phyloP scores from a whole-genome alignment of 2,113 vertebrate species.

The Ploceus nigricollis region DNA sequence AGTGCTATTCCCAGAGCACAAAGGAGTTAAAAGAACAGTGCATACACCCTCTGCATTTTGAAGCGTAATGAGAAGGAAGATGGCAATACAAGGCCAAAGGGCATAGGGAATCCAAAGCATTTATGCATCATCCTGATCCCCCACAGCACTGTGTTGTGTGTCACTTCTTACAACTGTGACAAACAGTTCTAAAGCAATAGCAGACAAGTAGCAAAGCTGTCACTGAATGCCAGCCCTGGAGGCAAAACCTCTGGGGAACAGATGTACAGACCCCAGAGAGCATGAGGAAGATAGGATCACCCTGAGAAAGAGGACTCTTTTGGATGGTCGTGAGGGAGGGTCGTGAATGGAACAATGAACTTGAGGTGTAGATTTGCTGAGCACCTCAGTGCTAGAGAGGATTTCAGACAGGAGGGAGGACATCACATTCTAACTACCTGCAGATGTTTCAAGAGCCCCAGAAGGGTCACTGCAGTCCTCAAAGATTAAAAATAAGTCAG shows the following conservation, averaged over 20 bases:
- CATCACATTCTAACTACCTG: not conserved
- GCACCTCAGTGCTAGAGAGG: not conserved
- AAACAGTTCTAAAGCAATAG: not conserved
- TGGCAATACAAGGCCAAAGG: not conserved
- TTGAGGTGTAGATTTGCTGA: not conserved
- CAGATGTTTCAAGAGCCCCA: not conserved
- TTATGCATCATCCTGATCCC: not conserved
- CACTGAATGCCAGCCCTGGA: not conserved
- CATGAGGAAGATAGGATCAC: not conserved
- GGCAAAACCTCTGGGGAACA: not conserved
- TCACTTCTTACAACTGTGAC: not conserved
- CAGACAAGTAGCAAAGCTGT: not conserved
- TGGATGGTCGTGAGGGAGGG: not conserved
- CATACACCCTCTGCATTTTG: not conserved
- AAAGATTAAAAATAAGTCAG: not conserved
- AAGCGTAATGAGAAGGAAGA: not conserved
- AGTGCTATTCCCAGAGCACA: not conserved
- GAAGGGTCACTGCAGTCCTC: not conserved
- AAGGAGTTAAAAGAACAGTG: not conserved
- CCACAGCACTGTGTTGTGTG: not conserved
- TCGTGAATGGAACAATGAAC: not conserved
- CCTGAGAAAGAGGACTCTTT: not conserved
- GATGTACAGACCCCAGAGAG: not conserved
- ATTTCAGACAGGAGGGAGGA: not conserved
- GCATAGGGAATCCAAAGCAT: not conserved